Evolutionary conservation across 2,797 vertebrate species (phyloP).

Genomic region (Luscinia megarhynchos): DNA sequence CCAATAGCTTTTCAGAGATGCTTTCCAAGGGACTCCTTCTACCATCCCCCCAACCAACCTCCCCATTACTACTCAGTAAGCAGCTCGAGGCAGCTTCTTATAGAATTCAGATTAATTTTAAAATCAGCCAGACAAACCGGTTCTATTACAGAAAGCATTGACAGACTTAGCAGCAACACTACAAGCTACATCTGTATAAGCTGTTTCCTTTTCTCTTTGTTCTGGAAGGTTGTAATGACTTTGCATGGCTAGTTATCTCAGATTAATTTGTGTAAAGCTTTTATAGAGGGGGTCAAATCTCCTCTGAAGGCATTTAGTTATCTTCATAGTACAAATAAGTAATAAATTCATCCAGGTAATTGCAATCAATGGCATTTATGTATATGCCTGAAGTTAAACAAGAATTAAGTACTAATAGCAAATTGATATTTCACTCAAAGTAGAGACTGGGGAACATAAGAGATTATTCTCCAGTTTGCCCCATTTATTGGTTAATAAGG

Average conservation of each 20-base stretch:
- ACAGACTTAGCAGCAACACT: background rate
- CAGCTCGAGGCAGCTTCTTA: background rate
- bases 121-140: slow-evolving; percentile 37
- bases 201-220: background rate
- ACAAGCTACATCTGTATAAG: background rate
- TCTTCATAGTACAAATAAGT: background rate
- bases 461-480: background rate
- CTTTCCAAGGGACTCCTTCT: background rate
- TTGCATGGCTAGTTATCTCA: background rate
- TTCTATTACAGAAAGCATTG: background rate
- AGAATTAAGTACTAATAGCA: background rate
- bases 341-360: background rate
- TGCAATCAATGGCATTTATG: background rate
- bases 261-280: background rate
- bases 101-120: slow-evolving; percentile 42
- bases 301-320: background rate
- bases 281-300: background rate
- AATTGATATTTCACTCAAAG: background rate
- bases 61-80: background rate
- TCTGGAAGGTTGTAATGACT: background rate
- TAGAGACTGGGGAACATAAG: background rate
- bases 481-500: background rate
- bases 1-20: background rate
- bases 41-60: background rate
- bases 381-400: background rate